Evolutionary conservation across 2,797 vertebrate genomes (phyloP).

Genomic region (Microchirus variegatus): DNA sequence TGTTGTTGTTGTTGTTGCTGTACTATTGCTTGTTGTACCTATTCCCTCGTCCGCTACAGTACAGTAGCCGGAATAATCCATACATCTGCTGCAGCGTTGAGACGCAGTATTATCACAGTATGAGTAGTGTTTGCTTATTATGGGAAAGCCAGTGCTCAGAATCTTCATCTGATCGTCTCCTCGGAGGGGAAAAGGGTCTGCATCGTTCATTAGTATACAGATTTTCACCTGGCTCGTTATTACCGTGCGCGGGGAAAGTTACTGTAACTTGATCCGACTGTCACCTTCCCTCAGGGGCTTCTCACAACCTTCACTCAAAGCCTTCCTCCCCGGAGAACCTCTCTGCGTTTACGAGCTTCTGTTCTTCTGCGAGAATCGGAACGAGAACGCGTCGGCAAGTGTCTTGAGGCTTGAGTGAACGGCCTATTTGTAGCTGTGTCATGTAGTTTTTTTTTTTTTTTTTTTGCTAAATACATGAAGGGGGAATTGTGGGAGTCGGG

Average conservation of each 20-base stretch:
- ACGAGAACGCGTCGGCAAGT: constrained; percentile 8
- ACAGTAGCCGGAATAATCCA: not conserved
- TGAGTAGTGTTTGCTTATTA: constrained; percentile 35
- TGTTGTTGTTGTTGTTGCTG: too few relatives aligned
- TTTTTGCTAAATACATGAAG: constrained; percentile 13
- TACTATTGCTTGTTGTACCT: not conserved
- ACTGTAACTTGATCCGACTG: constrained; percentile 2
- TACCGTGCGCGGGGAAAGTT: constrained; percentile 1
- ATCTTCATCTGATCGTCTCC: constrained; percentile 31
- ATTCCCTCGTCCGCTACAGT: constrained; percentile 2
- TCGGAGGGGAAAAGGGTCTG: not conserved
- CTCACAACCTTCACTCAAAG: not conserved
- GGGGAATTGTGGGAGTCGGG: constrained; percentile 37
- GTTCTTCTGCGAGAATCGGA: constrained; percentile 10
- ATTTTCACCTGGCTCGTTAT: constrained; percentile 18
- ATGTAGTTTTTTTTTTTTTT: constrained; percentile 2
- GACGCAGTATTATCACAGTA: constrained; percentile 8
- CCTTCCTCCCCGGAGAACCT: not conserved
- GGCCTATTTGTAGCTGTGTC: constrained; percentile 26
- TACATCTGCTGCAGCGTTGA: not conserved
- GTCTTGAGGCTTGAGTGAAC: not conserved
- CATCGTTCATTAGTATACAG: constrained; percentile 40
- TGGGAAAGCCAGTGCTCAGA: constrained; percentile 23
- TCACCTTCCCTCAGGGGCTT: constrained; percentile 11
- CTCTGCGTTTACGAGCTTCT: constrained; percentile 6